These are phyloP conservation scores for Drosophila oshimai DNA, from an alignment of 1,140 invertebrate species.

Conservation along the genomic window DNA sequence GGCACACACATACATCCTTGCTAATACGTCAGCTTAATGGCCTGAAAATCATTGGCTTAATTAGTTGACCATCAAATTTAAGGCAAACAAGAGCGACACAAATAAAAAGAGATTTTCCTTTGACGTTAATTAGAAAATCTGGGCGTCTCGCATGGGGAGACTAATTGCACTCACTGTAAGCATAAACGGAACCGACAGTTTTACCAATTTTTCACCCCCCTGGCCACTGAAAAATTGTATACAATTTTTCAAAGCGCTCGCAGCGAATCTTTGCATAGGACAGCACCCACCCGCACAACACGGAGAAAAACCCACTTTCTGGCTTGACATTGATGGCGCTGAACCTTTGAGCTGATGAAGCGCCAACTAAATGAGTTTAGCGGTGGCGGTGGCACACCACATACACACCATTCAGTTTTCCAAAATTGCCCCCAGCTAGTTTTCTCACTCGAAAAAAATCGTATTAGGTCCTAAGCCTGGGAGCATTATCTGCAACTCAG, in stretches of 20 bases:
- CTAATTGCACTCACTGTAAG: constrained; percentile 20
- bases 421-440: background rate
- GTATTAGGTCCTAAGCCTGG: constrained; percentile 4
- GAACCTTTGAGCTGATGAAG: constrained; percentile 1
- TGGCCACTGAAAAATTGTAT: constrained; percentile 12
- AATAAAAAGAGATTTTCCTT: constrained; percentile 5
- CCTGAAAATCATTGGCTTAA: constrained; percentile 19
- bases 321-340: background rate
- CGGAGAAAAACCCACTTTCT: background rate
- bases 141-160: constrained; percentile 16
- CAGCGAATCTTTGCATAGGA: constrained; percentile 4
- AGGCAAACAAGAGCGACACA: background rate
- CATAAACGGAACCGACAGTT: constrained; percentile 6
- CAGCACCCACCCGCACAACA: background rate
- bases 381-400: background rate
- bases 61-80: constrained; percentile 34
- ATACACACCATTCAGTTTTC: background rate
- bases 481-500: constrained; percentile 1
- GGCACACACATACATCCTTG: background rate
- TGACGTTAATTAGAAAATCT: constrained; percentile 45
- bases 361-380: constrained; percentile 12
- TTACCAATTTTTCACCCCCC: background rate
- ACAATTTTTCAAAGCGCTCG: constrained; percentile 5
- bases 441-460: constrained; percentile 7
- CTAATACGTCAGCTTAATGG: constrained; percentile 24